A percentile compares a stretch with the other conserved stretches of the same genome.
Evolutionary conservation across 2,797 vertebrate genomes (phyloP).

Genomic region (Molossus molossus): DNA sequence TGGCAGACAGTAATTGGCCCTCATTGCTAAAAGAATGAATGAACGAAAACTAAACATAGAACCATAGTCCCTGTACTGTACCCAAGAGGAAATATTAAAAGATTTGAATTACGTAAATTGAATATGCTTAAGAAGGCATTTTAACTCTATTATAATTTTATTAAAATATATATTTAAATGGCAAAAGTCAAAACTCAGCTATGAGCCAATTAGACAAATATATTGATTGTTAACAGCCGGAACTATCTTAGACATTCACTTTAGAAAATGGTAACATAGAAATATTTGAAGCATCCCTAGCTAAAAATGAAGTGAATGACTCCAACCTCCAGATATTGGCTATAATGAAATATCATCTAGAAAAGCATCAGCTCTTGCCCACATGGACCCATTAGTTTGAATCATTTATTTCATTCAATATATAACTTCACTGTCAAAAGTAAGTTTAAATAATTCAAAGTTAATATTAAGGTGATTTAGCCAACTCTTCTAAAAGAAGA

Average conservation of each 20-base stretch:
- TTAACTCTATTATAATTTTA: conserved; percentile 49
- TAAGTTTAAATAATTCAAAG: conserved; percentile 56
- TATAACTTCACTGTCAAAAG: conserved; percentile 61
- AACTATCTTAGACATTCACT: conserved; percentile 21
- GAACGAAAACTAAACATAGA: neutral
- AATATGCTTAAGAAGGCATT: neutral
- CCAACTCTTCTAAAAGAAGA: conserved; percentile 2
- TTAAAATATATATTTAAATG: conserved; percentile 25
- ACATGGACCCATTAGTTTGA: conserved; percentile 30
- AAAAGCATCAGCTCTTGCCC: neutral
- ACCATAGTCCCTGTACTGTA: neutral
- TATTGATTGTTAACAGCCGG: conserved; percentile 35
- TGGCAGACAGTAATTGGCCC: neutral
- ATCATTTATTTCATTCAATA: neutral
- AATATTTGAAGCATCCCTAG: neutral
- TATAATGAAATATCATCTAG: conserved; percentile 28
- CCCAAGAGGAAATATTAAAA: neutral
- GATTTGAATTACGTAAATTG: neutral
- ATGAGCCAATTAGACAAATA: neutral
- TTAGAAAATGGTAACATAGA: conserved; percentile 10
- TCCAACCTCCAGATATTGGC: neutral
- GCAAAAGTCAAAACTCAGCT: conserved; percentile 63
- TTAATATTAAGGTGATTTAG: conserved; percentile 19
- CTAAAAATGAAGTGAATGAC: neutral
- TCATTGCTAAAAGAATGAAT: neutral